Evolutionary conservation across 2,113 vertebrate genomes (phyloP).

Genomic region (Phainopepla nitens): DNA sequence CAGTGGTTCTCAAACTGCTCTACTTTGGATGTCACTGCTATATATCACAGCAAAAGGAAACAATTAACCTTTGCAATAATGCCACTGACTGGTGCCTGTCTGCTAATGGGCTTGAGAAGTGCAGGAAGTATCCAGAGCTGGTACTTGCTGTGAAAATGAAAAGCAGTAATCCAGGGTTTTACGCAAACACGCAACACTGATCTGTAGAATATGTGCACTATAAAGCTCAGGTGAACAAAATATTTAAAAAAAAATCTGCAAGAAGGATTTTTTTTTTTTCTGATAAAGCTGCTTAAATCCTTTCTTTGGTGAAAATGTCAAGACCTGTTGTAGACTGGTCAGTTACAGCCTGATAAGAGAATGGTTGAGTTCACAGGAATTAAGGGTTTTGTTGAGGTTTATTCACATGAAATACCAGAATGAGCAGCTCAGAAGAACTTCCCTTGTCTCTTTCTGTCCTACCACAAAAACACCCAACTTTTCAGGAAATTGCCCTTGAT

Average conservation of each 20-base stretch:
- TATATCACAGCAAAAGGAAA: neutral
- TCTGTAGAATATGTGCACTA: too few species aligned
- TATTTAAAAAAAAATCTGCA: neutral
- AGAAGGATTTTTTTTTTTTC: neutral
- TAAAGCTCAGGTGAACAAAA: neutral
- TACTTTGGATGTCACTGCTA: neutral
- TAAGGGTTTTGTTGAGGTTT: neutral
- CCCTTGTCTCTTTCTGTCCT: neutral
- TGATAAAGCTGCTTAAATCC: neutral
- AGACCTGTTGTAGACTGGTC: neutral
- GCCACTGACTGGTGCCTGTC: neutral
- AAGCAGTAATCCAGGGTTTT: neutral
- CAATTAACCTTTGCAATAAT: neutral
- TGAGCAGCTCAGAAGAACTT: neutral
- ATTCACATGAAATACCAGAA: neutral
- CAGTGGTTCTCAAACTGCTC: neutral
- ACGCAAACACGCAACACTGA: neutral
- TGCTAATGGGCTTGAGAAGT: neutral
- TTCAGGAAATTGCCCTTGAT: neutral
- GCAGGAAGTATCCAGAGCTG: neutral
- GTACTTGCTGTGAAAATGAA: neutral
- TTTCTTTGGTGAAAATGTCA: neutral
- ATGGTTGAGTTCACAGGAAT: neutral
- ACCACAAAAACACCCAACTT: neutral
- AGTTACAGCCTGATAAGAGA: neutral